Percentiles rank a stretch among this genome's conserved stretches.
These are phyloP conservation scores for Oryzias woworae DNA, from an alignment of 2,113 vertebrate genomes.

Conservation along the genomic window DNA sequence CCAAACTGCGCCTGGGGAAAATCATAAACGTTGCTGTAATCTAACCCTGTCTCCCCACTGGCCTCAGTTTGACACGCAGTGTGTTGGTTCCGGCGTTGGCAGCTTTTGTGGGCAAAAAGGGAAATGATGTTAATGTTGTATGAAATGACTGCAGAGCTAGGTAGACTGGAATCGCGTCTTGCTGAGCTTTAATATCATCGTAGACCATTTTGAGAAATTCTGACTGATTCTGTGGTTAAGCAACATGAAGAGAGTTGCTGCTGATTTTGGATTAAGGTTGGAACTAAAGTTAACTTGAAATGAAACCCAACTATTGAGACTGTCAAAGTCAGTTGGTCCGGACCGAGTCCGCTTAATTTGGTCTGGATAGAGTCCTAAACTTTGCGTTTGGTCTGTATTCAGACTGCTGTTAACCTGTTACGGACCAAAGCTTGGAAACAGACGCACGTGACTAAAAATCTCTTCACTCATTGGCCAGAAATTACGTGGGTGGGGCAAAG, in stretches of 20 bases:
- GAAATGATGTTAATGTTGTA: constrained; percentile 60
- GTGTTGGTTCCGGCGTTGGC: constrained; percentile 20
- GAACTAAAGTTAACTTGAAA: no score
- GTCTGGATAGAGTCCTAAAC: no score
- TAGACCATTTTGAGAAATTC: constrained; percentile 27
- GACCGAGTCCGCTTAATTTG: no score
- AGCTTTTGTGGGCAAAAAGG: constrained; percentile 33
- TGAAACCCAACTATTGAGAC: no score
- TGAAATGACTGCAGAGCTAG: constrained; percentile 58
- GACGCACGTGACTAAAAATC: no score
- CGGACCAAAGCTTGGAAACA: no score
- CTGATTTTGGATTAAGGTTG: no score
- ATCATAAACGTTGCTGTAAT: constrained; percentile 46
- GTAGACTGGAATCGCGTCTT: constrained; percentile 14
- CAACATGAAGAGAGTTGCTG: not conserved
- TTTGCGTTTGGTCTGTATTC: no score
- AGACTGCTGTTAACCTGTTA: no score
- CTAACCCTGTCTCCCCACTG: constrained; percentile 13
- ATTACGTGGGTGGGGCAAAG: no score
- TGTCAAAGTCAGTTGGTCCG: no score
- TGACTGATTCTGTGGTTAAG: constrained; percentile 35
- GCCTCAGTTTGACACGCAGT: constrained; percentile 43
- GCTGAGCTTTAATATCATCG: constrained; percentile 42
- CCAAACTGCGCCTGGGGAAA: constrained; percentile 45
- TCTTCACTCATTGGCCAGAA: no score